Base-by-base conservation (phyloP, 2,113 vertebrate species). In the Machaerirhynchus nigripectus region DNA sequence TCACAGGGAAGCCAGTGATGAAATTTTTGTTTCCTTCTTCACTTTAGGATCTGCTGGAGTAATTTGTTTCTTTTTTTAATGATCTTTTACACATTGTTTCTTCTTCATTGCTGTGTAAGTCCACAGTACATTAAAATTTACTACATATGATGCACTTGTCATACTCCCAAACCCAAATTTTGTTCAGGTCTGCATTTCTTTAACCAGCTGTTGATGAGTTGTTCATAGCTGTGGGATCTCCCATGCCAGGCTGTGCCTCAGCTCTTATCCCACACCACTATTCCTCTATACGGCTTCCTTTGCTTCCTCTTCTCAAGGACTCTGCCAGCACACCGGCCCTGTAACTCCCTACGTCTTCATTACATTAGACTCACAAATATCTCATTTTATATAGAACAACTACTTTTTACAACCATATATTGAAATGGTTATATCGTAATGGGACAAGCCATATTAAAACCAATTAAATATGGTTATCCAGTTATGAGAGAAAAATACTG, bases 281-380 rank as follows among this genome's bases (percentile, higher is more conserved):
- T 46, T 78, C 64, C 35, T 69, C 30, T 57, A 0, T 11, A 12
- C 15, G 40, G 3, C 26, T 40, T 20, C 14, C 19, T 65, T 6
- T 74, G 5, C 11, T 68, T 74, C 21, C 19, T 67, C 7, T 57
- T 61, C 55, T 39, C 52, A 56, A 68, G 23, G 18, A 40, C 33
- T 59, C 7, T 0, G 0, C 33, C 50, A 11, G 9, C 24, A 42
- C 8, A 47, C 4, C 2, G 2, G 23, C 6, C 28, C 33, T 40
- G 10, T 44, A 40, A 74, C 65, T 82, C 15, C 63, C 56, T 65
- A 2, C 22, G 65, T 3, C 13, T 63, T 63, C 53, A 39, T 65
- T 60, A 10, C 22, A 23, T 73, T 46, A 77, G 19, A 52, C 13
- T 59, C 18, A 87, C 4, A 67, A 79, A 77, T 61, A 77, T 7